Conservation (phyloP, 2,113 vertebrate species). For the Mola mola region DNA sequence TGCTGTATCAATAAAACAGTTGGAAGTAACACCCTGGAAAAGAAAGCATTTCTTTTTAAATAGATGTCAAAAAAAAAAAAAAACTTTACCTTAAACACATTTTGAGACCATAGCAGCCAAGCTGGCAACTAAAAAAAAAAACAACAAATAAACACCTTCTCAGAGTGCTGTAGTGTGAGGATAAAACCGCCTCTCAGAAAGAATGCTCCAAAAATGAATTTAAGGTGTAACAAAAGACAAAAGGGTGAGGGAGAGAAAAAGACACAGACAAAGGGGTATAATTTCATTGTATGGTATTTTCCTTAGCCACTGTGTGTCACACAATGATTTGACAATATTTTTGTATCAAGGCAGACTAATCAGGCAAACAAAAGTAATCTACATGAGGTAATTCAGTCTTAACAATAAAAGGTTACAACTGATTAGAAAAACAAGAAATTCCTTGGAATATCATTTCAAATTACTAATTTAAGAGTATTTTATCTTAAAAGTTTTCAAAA, state of each 20-base stretch:
- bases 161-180: conserved; percentile 15
- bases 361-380: conserved; percentile 23
- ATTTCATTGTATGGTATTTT: conserved; percentile 5
- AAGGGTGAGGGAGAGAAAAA: no score
- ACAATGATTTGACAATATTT: conserved; percentile 27
- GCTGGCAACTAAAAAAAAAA: conserved; percentile 57
- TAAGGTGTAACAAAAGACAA: conserved; percentile 18
- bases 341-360: not conserved
- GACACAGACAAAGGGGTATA: conserved; percentile 8
- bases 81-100: conserved; percentile 32
- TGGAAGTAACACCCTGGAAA: conserved; percentile 41
- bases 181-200: conserved; percentile 20
- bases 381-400: not conserved
- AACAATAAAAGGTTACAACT: not conserved
- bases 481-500: no score
- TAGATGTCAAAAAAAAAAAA: not conserved
- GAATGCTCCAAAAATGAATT: conserved; percentile 22
- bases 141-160: conserved; percentile 54
- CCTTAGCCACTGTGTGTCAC: conserved; percentile 4
- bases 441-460: not conserved
- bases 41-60: not conserved
- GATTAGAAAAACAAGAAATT: not conserved
- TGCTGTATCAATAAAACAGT: conserved; percentile 44
- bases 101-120: conserved; percentile 43
- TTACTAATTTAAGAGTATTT: no score